These are phyloP conservation scores for Mesoclemmys tuberculata DNA, from an alignment of 2,113 vertebrate genomes.

Conservation along the genomic window DNA sequence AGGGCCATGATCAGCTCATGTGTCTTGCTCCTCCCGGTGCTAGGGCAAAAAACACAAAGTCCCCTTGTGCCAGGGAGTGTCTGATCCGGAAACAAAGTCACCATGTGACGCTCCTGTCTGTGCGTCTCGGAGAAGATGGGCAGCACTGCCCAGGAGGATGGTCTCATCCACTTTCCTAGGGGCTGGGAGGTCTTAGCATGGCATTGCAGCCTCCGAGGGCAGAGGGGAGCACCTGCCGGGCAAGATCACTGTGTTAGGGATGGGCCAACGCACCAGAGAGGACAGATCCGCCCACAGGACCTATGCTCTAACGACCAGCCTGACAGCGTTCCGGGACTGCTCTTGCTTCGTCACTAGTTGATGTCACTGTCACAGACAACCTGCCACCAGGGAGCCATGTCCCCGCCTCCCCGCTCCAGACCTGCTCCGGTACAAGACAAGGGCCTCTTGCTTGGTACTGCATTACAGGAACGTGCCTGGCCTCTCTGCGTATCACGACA, in stretches of 20 bases:
- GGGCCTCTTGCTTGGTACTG: neutral
- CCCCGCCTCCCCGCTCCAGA: neutral
- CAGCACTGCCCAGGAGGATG: accelerated
- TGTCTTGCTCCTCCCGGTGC: neutral
- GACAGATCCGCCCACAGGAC: neutral
- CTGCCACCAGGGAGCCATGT: neutral
- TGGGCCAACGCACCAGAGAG: neutral
- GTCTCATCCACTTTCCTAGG: neutral
- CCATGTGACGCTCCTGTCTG: accelerated
- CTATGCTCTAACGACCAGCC: neutral
- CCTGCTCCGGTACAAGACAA: neutral
- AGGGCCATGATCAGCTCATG: accelerated
- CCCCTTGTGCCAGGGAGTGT: neutral
- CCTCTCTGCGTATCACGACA: neutral
- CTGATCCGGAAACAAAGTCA: accelerated
- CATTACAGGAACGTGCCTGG: neutral
- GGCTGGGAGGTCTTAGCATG: neutral
- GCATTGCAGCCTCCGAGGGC: neutral
- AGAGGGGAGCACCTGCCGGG: neutral
- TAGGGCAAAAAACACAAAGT: neutral
- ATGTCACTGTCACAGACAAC: neutral
- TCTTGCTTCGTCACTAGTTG: neutral
- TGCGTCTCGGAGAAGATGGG: neutral
- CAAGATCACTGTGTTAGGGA: neutral
- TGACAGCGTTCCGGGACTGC: neutral